Percentiles rank a stretch among this genome's conserved stretches.
Evolutionary conservation across 2,888 invertebrate genomes (phyloP).

Genomic region (Lamellibrachia columna): DNA sequence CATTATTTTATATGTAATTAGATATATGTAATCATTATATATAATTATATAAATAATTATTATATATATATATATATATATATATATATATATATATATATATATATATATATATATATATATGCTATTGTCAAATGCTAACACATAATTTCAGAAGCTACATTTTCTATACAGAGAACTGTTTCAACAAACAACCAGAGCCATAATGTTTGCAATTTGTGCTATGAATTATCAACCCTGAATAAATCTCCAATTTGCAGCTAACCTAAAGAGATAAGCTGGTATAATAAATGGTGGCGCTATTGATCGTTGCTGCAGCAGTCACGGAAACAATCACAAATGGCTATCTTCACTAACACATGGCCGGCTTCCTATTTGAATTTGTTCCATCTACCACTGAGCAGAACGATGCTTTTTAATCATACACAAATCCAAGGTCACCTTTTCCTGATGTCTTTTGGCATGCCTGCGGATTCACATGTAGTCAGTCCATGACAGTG

Average conservation of each 20-base stretch:
- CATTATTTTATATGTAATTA: not conserved
- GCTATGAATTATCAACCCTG: not conserved
- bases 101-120: not conserved
- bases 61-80: not conserved
- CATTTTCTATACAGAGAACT: not conserved
- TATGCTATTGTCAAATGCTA: not conserved
- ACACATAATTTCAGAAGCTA: not conserved
- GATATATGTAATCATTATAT: not conserved
- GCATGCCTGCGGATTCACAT: not conserved
- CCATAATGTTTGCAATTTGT: constrained; percentile 8
- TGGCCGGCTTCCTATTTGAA: not conserved
- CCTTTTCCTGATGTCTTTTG: not conserved
- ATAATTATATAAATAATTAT: not conserved
- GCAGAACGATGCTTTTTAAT: not conserved
- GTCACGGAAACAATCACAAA: not conserved
- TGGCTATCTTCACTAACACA: not conserved
- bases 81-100: not conserved
- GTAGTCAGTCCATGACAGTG: not conserved
- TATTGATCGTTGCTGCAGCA: not conserved
- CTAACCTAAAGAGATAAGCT: not conserved
- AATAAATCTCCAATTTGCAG: constrained; percentile 16
- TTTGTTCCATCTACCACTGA: not conserved
- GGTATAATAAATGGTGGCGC: not conserved
- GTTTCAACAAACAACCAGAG: not conserved
- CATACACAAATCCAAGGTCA: not conserved